phyloP scores from a whole-genome alignment of 1,140 invertebrate species.

The Anoplolepis gracilipes region DNA sequence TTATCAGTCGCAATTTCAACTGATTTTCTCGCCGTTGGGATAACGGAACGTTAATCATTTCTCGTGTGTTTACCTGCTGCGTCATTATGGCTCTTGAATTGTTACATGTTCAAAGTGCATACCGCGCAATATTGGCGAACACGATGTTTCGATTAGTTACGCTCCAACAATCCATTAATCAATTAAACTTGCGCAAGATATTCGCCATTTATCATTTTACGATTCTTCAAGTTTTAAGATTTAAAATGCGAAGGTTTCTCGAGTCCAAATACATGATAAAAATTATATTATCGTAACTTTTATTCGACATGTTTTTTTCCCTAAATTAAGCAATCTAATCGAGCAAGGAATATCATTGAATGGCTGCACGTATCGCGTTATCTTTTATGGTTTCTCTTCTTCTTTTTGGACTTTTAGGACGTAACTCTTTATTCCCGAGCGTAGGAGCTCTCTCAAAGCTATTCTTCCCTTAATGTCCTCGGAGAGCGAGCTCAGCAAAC shows the following conservation, averaged over 20 bases:
- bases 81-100: slow-evolving; percentile 16
- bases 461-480: slow-evolving; percentile 35
- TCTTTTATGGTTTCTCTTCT: slow-evolving; percentile 58
- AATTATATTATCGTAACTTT: background rate
- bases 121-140: slow-evolving; percentile 1
- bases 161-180: slow-evolving; percentile 15
- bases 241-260: background rate
- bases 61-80: slow-evolving; percentile 24
- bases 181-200: slow-evolving; percentile 35
- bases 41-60: slow-evolving; percentile 23
- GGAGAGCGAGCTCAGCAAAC: slow-evolving; percentile 66
- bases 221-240: background rate
- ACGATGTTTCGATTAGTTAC: background rate
- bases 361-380: slow-evolving; percentile 45
- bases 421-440: slow-evolving; percentile 16
- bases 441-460: slow-evolving; percentile 47
- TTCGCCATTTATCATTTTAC: slow-evolving; percentile 14
- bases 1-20: slow-evolving; percentile 31
- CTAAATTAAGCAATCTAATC: background rate
- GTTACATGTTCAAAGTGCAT: slow-evolving; percentile 26
- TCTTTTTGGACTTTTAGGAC: slow-evolving; percentile 16
- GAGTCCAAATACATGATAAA: background rate
- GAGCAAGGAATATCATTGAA: slow-evolving; percentile 13
- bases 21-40: slow-evolving; percentile 17
- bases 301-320: background rate